Conservation (phyloP, 2,113 vertebrate genomes). For the Platysternon megacephalum region DNA sequence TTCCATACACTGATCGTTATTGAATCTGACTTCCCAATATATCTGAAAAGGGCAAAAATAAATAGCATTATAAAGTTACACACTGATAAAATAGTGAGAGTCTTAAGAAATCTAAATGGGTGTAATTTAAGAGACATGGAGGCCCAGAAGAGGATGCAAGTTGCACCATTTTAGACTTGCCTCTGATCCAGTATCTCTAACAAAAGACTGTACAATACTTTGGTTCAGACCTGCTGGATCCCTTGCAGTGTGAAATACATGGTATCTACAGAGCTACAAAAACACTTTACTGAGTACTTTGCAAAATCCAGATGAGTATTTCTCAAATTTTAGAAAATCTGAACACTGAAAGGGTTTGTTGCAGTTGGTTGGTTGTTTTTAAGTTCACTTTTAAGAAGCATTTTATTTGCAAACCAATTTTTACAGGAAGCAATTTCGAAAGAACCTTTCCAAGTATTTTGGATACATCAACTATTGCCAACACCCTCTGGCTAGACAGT, state of each 20-base stretch:
- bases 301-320: neutral
- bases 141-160: fast-evolving
- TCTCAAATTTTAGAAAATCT: neutral
- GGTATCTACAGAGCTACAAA: fast-evolving
- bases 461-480: neutral
- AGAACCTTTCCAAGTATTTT: slow-evolving; percentile 29
- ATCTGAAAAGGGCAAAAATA: slow-evolving; percentile 78
- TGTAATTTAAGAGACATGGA: neutral
- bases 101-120: neutral
- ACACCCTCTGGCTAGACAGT: neutral
- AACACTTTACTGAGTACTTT: neutral
- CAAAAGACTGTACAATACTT: fast-evolving
- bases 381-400: neutral
- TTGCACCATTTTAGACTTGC: fast-evolving
- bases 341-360: fast-evolving
- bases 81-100: neutral
- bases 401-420: slow-evolving; percentile 11
- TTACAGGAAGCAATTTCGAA: slow-evolving; percentile 9
- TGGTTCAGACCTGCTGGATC: fast-evolving
- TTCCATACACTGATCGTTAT: slow-evolving; percentile 99
- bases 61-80: neutral
- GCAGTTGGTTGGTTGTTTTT: neutral
- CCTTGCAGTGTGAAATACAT: fast-evolving
- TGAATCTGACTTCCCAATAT: slow-evolving; percentile 97
- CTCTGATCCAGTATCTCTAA: neutral